phyloP scores from a whole-genome alignment of 2,797 vertebrate genomes.

The Characodon lateralis region DNA sequence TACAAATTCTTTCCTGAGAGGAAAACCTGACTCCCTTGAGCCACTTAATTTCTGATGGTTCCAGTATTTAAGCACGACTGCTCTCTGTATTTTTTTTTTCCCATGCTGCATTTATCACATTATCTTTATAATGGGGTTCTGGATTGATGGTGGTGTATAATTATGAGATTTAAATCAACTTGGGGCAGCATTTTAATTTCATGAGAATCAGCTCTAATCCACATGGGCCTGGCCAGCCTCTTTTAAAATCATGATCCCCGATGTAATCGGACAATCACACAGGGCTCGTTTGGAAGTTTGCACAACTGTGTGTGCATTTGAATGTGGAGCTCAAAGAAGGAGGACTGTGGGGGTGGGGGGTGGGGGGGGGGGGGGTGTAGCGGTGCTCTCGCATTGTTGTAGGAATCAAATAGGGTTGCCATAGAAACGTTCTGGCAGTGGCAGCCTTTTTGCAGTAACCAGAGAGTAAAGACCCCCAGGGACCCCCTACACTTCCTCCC shows the following conservation, averaged over 20 bases:
- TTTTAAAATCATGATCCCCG: conserved; percentile 45
- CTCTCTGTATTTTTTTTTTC: neutral
- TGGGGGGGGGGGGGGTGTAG: conserved; percentile 30
- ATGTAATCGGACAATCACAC: conserved; percentile 53
- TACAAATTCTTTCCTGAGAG: neutral
- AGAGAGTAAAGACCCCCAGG: conserved; percentile 78
- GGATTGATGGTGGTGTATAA: conserved; percentile 38
- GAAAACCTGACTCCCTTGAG: neutral
- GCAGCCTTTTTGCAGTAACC: conserved; percentile 81
- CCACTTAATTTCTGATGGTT: neutral
- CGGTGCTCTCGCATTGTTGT: conserved; percentile 79
- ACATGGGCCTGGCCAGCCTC: conserved; percentile 27
- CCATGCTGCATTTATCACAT: conserved; percentile 18
- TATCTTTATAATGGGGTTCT: conserved; percentile 26
- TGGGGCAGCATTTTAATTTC: conserved; percentile 49
- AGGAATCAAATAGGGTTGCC: conserved; percentile 84
- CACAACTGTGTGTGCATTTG: conserved; percentile 30
- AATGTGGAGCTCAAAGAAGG: conserved; percentile 46
- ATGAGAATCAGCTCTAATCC: conserved; percentile 43
- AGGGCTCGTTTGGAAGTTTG: conserved; percentile 23
- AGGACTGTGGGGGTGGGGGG: conserved; percentile 21
- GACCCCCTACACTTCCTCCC: conserved; percentile 60
- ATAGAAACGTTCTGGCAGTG: conserved; percentile 79
- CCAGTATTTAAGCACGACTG: neutral
- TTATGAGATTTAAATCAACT: conserved; percentile 60